Evolutionary conservation across 2,113 vertebrate species (phyloP).

Genomic region (Anoura caudifer): DNA sequence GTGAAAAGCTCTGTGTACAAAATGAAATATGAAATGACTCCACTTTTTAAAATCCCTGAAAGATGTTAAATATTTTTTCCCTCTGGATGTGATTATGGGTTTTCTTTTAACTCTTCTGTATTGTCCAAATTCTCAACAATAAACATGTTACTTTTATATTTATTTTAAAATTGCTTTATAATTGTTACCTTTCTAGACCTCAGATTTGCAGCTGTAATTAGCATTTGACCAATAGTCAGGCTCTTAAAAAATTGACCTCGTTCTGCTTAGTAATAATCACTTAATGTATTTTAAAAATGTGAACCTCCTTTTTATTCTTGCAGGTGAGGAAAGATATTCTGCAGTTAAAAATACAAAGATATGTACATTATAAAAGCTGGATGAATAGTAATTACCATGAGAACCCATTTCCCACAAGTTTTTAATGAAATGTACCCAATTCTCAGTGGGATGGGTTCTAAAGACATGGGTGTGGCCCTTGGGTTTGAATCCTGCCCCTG

Average conservation of each 20-base stretch:
- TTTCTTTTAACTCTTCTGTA: background rate
- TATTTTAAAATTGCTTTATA: background rate
- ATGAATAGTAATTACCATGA: background rate
- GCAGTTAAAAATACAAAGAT: background rate
- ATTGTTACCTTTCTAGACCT: background rate
- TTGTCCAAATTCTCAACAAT: background rate
- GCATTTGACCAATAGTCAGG: background rate
- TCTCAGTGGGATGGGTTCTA: background rate
- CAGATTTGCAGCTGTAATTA: background rate
- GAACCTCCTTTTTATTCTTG: background rate
- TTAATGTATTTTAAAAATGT: background rate
- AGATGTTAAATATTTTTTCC: background rate
- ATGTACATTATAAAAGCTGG: background rate
- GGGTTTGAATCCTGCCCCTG: background rate
- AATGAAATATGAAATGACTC: background rate
- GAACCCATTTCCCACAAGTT: background rate
- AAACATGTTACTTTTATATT: background rate
- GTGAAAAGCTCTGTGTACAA: background rate
- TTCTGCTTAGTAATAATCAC: background rate
- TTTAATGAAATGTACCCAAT: background rate
- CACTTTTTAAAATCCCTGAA: background rate
- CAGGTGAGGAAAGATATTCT: background rate
- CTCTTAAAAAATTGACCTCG: background rate
- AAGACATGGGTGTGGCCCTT: background rate
- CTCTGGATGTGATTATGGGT: background rate